Evolutionary conservation across 2,113 vertebrate species (phyloP), one percentile per base, ranked within the genome.

Genomic region (Cariama cristata): DNA sequence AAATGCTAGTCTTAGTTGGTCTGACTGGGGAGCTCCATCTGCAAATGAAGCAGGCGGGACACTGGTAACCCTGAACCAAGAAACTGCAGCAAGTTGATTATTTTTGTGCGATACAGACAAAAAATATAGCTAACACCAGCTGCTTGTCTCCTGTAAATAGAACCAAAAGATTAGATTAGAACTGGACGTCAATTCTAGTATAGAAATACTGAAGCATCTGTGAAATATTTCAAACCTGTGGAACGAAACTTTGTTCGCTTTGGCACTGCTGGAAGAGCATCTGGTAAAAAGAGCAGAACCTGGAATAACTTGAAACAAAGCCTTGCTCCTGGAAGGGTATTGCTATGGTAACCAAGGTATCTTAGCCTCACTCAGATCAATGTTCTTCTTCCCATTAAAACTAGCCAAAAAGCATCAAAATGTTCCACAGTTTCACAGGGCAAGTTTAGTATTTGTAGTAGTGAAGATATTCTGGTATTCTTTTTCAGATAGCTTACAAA

Each of bases 231-330:
- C 63, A 87, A 59, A 53, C 42, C 59, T 90, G 50, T 0, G 4
- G 56, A 95, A 62, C 79, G 22, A 59, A 90, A 94, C 90, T 95
- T 96, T 76, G 30, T 90, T 95, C 30, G n/a, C 42, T 92, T 84
- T 96, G 89, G 93, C 60, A 53, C 66, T 92, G 55, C 82, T 96
- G 59, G 80, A 92, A 47, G 82, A 97, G 88, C 91, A 97, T 92
- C 84, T 97, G 96, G 88, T 93, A 63, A 83, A 95, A 85, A 76
- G 27, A 87, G 67, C 68, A 90, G 82, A 95, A 88, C 52, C 64
- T 98, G 94, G 91, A 95, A 72, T n/a, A 68, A 67, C 74, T 71
- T 95, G 90, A 91, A 81, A 90, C 11, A 55, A 88, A 88, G 33
- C 42, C 42, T 83, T 87, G 38, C 38, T 94, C 53, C 76, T 94